These are phyloP conservation scores for Anticlea derivata DNA, from an alignment of 2,888 invertebrate species.

Conservation along the genomic window DNA sequence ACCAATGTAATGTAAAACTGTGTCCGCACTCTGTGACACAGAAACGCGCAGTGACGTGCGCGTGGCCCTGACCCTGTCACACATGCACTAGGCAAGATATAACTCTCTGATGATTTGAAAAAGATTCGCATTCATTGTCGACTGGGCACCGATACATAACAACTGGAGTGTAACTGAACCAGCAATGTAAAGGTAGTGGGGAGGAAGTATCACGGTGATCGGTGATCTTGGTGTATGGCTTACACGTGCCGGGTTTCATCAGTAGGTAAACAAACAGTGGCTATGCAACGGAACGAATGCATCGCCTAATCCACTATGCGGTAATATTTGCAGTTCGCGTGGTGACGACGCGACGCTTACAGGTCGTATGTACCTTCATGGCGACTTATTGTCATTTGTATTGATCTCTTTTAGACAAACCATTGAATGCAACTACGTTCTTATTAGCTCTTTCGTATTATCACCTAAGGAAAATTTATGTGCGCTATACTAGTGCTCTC, in stretches of 20 bases:
- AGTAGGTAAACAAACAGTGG: constrained; percentile 54
- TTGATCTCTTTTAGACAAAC: too few relatives aligned
- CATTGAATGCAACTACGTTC: too few relatives aligned
- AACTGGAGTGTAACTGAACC: not conserved
- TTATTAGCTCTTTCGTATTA: too few relatives aligned
- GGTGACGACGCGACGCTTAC: not conserved
- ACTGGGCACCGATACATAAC: not conserved
- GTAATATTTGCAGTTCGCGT: constrained; percentile 7
- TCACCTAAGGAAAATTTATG: too few relatives aligned
- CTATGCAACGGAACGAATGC: constrained; percentile 53
- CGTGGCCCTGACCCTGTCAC: constrained; percentile 52
- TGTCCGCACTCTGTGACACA: too few relatives aligned
- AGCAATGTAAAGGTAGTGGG: constrained; percentile 36
- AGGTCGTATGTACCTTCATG: not conserved
- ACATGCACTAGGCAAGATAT: not conserved
- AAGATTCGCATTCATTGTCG: not conserved
- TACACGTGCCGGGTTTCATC: constrained; percentile 58
- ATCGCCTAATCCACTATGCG: constrained; percentile 3
- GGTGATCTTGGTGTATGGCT: constrained; percentile 29
- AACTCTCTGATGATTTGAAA: not conserved
- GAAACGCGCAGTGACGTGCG: too few relatives aligned
- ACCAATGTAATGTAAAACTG: too few relatives aligned
- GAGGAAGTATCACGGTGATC: constrained; percentile 16
- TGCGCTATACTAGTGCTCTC: too few relatives aligned
- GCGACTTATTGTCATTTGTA: too few relatives aligned